These are phyloP conservation scores for Poecilia latipinna DNA, from an alignment of 2,113 vertebrate species.

Conservation along the genomic window DNA sequence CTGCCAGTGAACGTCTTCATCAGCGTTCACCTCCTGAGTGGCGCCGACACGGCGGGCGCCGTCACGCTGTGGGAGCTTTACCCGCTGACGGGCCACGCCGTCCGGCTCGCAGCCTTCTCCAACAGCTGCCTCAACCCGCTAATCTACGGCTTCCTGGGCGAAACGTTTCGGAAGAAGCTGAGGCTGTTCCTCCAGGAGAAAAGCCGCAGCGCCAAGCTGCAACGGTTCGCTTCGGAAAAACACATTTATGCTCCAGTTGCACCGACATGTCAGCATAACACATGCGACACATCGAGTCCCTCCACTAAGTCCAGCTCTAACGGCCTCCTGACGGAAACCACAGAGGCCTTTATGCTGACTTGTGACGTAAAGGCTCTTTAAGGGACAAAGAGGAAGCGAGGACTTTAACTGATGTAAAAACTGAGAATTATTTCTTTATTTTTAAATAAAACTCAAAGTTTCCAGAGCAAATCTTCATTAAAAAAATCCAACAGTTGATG, in stretches of 20 bases:
- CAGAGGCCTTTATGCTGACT: neutral
- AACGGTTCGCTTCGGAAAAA: slow-evolving; percentile 74
- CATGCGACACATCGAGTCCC: neutral
- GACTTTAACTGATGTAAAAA: neutral
- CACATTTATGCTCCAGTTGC: neutral
- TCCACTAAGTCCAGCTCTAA: neutral
- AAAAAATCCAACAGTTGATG: neutral
- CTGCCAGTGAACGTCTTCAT: slow-evolving; percentile 90
- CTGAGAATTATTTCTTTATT: neutral
- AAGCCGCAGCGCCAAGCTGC: slow-evolving; percentile 72
- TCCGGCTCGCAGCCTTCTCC: slow-evolving; percentile 91
- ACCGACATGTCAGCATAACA: neutral
- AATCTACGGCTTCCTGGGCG: slow-evolving; percentile 91
- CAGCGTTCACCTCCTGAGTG: slow-evolving; percentile 85
- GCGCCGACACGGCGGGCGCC: slow-evolving; percentile 46
- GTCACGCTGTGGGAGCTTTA: slow-evolving; percentile 86
- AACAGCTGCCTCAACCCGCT: slow-evolving; percentile 94
- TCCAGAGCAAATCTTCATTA: neutral
- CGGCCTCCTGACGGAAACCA: neutral
- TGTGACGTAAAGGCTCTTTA: neutral
- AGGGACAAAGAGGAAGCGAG: neutral
- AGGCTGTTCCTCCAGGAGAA: slow-evolving; percentile 84
- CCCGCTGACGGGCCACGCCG: slow-evolving; percentile 86
- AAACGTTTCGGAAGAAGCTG: slow-evolving; percentile 89
- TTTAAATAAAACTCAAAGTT: neutral